Base-by-base conservation (phyloP, 1,140 invertebrate species). In the Micrasema minimum region DNA sequence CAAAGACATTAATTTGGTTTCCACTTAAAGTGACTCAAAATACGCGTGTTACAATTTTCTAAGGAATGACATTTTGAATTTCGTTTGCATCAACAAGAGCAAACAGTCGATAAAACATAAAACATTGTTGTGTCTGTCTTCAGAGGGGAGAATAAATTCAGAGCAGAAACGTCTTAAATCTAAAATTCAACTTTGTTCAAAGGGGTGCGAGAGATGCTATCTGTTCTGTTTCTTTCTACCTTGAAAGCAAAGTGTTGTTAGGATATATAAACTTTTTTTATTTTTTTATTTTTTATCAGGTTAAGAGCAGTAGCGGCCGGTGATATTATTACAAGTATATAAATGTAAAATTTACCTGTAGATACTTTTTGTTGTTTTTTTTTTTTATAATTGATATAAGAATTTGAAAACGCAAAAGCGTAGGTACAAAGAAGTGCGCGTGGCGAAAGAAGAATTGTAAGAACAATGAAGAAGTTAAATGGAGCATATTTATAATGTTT, bases 261-360 rank as follows among this genome's bases (percentile, higher is more conserved):
- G 55, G 41, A 41, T 41, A 10, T 6, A 7, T 35, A 38, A 46
- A 38, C 45, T 46, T 69, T 61, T 55, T 61, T 69, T 51, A 61
- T 67, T 55, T 53, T 67, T n/a, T n/a, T n/a, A n/a, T n/a, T 61
- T 45, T 69, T 67, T 61, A 72, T 72, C 65, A 67, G 57, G 57
- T 66, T 62, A 62, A 61, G 57, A 55, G 22, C 59, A 66, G 55
- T n/a, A n/a, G n/a, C n/a, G n/a, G n/a, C n/a, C n/a, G n/a, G n/a
- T n/a, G n/a, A n/a, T n/a, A n/a, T n/a, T n/a, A n/a, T n/a, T n/a
- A n/a, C n/a, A n/a, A n/a, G n/a, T n/a, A n/a, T n/a, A n/a, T n/a
- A n/a, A n/a, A n/a, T n/a, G n/a, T n/a, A n/a, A n/a, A n/a, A n/a
- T n/a, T n/a, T n/a, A n/a, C n/a, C n/a, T n/a, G n/a, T n/a, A n/a